Evolutionary conservation across 2,797 vertebrate genomes (phyloP).

Genomic region (Pseudochromis fuscus): DNA sequence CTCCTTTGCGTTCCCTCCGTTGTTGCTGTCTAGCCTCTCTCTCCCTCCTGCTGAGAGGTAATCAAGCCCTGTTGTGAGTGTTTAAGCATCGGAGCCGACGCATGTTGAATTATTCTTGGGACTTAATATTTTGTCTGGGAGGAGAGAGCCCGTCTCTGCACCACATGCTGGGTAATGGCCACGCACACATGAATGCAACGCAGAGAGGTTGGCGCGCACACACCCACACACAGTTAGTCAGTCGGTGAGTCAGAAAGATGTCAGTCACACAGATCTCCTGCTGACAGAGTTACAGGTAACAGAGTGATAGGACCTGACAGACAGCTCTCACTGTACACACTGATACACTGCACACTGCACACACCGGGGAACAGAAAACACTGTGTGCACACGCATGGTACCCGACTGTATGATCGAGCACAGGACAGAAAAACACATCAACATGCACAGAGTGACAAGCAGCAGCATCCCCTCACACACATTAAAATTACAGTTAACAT

Average conservation of each 20-base stretch:
- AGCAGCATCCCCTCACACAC: conserved; percentile 26
- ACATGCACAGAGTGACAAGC: conserved; percentile 18
- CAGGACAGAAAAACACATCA: conserved; percentile 17
- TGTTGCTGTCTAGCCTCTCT: conserved; percentile 59
- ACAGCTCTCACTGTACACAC: conserved; percentile 27
- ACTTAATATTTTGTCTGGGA: conserved; percentile 69
- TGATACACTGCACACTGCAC: conserved; percentile 16
- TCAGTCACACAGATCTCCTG: conserved; percentile 63
- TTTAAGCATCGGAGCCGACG: conserved; percentile 72
- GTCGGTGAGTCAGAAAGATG: conserved; percentile 60
- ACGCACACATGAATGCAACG: conserved; percentile 35
- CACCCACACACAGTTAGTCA: conserved; percentile 40
- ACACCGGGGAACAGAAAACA: conserved; percentile 5
- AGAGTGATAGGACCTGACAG: conserved; percentile 61
- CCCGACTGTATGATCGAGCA: neutral
- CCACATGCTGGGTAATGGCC: conserved; percentile 53
- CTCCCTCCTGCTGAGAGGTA: conserved; percentile 72
- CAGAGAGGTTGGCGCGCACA: conserved; percentile 10
- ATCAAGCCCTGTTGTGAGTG: conserved; percentile 82
- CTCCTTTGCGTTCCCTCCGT: conserved; percentile 50
- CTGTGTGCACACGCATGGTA: neutral
- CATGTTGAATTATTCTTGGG: conserved; percentile 72
- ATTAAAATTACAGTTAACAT: conserved; percentile 49
- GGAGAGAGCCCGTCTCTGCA: conserved; percentile 41
- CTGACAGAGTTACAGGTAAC: conserved; percentile 71